Evolutionary conservation across 2,888 invertebrate species (phyloP).

Genomic region (Thecocarcelia acutangulata): DNA sequence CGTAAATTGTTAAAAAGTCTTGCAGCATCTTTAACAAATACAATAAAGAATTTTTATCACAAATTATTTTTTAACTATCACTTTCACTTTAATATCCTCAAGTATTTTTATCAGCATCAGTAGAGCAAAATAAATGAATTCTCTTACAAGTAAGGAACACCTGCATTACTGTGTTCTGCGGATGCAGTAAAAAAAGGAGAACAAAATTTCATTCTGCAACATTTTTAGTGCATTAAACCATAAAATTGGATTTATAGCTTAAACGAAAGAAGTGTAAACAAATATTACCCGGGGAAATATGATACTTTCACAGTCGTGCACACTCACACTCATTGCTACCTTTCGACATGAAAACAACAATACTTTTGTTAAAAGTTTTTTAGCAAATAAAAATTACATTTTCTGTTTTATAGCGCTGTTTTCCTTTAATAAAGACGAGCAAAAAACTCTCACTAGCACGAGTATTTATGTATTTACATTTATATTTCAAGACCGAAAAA

Average conservation of each 20-base stretch:
- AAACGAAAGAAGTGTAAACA: constrained; percentile 56
- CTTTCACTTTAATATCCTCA: constrained; percentile 2
- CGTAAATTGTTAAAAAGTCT: too few species aligned
- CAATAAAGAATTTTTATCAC: too few species aligned
- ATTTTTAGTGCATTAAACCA: constrained; percentile 40
- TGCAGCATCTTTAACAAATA: too few species aligned
- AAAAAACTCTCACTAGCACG: too few species aligned
- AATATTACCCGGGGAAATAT: constrained; percentile 36
- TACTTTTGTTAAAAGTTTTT: background rate
- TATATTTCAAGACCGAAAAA: background rate
- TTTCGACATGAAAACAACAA: constrained; percentile 3
- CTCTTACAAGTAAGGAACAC: constrained; percentile 1
- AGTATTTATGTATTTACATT: background rate
- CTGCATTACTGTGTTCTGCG: constrained; percentile 20
- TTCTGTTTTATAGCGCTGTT: background rate
- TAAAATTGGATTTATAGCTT: constrained; percentile 56
- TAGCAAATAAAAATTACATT: constrained; percentile 1
- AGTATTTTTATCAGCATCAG: constrained; percentile 24
- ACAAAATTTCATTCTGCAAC: background rate
- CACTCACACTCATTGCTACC: constrained; percentile 1
- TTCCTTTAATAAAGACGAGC: too few species aligned
- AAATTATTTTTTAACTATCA: constrained; percentile 3
- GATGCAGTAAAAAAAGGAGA: background rate
- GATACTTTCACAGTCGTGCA: background rate
- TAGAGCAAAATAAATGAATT: constrained; percentile 21